Base-by-base conservation (phyloP, 2,888 invertebrate genomes). In the Malthinus seriepunctatus region DNA sequence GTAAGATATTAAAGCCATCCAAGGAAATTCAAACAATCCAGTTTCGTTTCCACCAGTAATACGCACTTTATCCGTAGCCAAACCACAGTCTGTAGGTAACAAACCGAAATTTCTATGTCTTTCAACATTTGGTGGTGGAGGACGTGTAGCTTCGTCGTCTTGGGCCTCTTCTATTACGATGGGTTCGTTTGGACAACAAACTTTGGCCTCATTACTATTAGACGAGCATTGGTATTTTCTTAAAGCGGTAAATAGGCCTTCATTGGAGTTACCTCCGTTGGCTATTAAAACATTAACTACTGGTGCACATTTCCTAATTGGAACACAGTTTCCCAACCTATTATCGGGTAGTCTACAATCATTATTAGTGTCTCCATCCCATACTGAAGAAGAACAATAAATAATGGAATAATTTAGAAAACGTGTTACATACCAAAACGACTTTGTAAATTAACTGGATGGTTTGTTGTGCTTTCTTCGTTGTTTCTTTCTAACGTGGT, bases 1-100 rank as follows among this genome's bases (percentile, higher is more conserved):
- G 57, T 88, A 90, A 1, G 83, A 82, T 10, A 91, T 72, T 1
- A 90, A 76, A 0, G 86, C 88, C 88, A 90, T 87, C 90, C 90
- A 91, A 0, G 90, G 90, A 76, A 84, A 88, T 65, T 90, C 87
- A 35, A 81, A 83, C 4, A 89, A 71, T 0, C 74, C 74, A 0
- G 90, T 86, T 60, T 80, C 78, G 38, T 84, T 81, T 0, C 90
- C 90, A 11, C 31, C 9, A 32, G 14, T n/a, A 15, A 37, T 11
- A 33, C 15, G 1, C 15, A 1, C 11, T 15, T 32, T 23, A 8
- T 10, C 10, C 2, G 15, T 7, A n/a, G 34, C 39, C 8, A 42
- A 4, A 1, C 53, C 53, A 32, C 53, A 53, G 6, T 46, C 32
- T 8, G 8, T 3, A 8, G 56, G 50, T n/a, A 56, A 33, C 8